A percentile compares a stretch with the other conserved stretches of the same genome.
Conservation (phyloP, 2,888 invertebrate genomes). For the Caenorhabditis auriculariae region DNA sequence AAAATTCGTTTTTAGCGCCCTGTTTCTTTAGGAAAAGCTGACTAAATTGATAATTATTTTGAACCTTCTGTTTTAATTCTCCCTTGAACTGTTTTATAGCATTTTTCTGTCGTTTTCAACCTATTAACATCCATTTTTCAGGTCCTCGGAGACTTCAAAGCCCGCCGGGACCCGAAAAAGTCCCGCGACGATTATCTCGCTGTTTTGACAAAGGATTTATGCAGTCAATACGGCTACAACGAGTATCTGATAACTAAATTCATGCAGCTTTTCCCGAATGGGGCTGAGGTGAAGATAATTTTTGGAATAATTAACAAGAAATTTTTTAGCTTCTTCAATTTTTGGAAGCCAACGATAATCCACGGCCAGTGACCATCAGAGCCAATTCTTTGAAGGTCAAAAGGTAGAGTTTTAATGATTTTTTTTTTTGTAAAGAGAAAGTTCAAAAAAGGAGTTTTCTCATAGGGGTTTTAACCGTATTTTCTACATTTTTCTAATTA, state of each 20-base stretch:
- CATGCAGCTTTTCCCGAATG: slow-evolving; percentile 80
- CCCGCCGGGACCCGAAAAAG: slow-evolving; percentile 44
- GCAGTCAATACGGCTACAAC: slow-evolving; percentile 93
- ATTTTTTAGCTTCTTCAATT: slow-evolving; percentile 78
- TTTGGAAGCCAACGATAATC: slow-evolving; percentile 91
- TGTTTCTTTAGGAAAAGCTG: no score
- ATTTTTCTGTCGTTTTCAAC: not conserved
- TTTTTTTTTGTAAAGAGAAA: no score
- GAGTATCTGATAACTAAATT: slow-evolving; percentile 88
- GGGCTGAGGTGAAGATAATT: slow-evolving; percentile 58
- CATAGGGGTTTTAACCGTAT: no score
- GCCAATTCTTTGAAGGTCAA: slow-evolving; percentile 88
- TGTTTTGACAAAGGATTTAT: slow-evolving; percentile 75
- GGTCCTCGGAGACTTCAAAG: slow-evolving; percentile 55
- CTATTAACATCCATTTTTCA: not conserved
- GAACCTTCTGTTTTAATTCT: no score
- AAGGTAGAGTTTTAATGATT: slow-evolving; percentile 65
- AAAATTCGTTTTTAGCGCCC: no score
- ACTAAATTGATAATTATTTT: no score
- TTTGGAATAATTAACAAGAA: not conserved
- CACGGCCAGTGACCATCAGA: slow-evolving; percentile 89
- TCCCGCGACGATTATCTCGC: slow-evolving; percentile 45
- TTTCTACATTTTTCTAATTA: no score
- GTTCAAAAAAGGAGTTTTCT: no score
- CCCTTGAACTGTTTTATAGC: no score